Evolutionary conservation across 2,113 vertebrate species (phyloP).

Genomic region (Solea solea): DNA sequence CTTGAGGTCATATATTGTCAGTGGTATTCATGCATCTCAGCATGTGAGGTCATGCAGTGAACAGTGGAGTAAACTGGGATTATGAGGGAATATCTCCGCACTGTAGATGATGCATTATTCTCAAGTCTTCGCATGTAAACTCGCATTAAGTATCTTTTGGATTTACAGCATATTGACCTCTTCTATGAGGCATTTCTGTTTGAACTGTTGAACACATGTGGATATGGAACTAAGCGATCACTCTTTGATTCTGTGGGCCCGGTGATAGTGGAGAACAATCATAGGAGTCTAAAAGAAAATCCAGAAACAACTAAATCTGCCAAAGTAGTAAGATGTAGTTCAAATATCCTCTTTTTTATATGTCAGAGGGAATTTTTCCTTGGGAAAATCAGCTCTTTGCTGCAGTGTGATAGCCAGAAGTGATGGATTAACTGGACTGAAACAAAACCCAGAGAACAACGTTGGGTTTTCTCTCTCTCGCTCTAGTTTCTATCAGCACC

Average conservation of each 20-base stretch:
- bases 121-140: constrained; percentile 18
- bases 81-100: constrained; percentile 44
- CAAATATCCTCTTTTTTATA: not conserved
- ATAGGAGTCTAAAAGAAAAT: not conserved
- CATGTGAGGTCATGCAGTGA: constrained; percentile 68
- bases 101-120: constrained; percentile 75
- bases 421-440: constrained; percentile 22
- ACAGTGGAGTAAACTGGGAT: constrained; percentile 37
- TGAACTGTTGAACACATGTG: constrained; percentile 14
- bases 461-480: constrained; percentile 5
- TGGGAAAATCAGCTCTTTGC: not conserved
- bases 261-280: constrained; percentile 18
- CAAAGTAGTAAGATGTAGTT: not conserved
- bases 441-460: constrained; percentile 20
- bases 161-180: not conserved
- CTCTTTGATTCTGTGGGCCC: constrained; percentile 15
- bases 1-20: constrained; percentile 39
- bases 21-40: constrained; percentile 59
- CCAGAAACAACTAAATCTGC: not conserved
- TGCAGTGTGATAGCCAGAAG: constrained; percentile 11
- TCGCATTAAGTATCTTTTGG: constrained; percentile 2
- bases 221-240: not conserved
- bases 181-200: constrained; percentile 3
- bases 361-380: constrained; percentile 9
- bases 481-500: not conserved